A percentile compares a stretch with the other conserved stretches of the same genome.
These are phyloP conservation scores for Chromoteleia sp. DNA, from an alignment of 2,888 invertebrate species.

Conservation along the genomic window DNA sequence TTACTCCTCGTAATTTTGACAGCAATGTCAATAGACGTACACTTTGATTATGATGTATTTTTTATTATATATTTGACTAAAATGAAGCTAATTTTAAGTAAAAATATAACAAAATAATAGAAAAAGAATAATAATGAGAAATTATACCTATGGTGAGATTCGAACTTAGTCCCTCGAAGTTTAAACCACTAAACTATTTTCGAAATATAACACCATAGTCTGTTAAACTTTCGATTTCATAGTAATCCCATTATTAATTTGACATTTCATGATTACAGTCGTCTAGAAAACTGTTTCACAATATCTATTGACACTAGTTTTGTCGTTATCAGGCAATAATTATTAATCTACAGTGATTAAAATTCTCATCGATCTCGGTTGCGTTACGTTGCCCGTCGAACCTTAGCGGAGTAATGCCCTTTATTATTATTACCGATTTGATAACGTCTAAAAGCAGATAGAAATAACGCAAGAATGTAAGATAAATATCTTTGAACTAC, in stretches of 20 bases:
- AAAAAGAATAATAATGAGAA: too few relatives aligned
- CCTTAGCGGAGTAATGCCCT: slow-evolving; percentile 15
- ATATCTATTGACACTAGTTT: slow-evolving; percentile 14
- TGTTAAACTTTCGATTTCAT: background rate
- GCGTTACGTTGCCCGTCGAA: background rate
- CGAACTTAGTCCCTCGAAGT: too few relatives aligned
- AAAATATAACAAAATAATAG: too few relatives aligned
- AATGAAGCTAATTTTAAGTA: too few relatives aligned
- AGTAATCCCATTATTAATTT: background rate
- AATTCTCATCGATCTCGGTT: slow-evolving; percentile 35
- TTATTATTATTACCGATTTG: slow-evolving; percentile 42
- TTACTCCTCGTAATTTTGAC: too few relatives aligned
- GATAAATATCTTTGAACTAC: slow-evolving; percentile 51
- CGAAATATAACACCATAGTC: background rate
- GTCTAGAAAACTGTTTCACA: slow-evolving; percentile 3
- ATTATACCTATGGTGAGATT: too few relatives aligned
- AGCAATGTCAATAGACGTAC: too few relatives aligned
- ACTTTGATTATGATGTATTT: too few relatives aligned
- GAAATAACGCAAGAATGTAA: slow-evolving; percentile 18
- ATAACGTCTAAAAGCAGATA: slow-evolving; percentile 44
- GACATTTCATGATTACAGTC: background rate
- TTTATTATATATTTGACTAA: too few relatives aligned
- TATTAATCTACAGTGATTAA: slow-evolving; percentile 29
- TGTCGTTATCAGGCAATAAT: slow-evolving; percentile 29
- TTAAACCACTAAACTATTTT: too few relatives aligned